phyloP scores from a whole-genome alignment of 2,797 vertebrate genomes.

The Botia almorhae region DNA sequence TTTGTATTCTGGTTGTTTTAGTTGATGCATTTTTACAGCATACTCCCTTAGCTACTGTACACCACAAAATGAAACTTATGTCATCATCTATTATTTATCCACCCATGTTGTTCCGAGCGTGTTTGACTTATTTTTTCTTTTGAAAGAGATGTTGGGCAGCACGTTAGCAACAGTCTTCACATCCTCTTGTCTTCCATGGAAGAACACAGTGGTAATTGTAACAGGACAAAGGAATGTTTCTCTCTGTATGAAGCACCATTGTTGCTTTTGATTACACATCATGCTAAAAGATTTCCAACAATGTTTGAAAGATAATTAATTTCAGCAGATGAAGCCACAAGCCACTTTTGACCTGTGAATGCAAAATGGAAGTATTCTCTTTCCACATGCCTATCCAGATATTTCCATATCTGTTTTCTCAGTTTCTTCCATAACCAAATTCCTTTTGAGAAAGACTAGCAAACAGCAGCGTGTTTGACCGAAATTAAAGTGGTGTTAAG shows the following conservation, averaged over 20 bases:
- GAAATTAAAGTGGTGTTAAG: background rate
- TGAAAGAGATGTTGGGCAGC: too few species aligned
- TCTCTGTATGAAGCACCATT: too few species aligned
- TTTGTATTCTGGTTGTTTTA: background rate
- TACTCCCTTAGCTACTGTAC: background rate
- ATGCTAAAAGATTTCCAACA: background rate
- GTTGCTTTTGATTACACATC: too few species aligned
- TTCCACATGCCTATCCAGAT: background rate
- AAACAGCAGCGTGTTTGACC: background rate
- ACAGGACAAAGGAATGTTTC: too few species aligned
- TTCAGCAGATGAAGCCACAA: background rate
- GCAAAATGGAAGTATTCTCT: too few species aligned
- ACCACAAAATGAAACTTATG: background rate
- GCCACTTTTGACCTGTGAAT: too few species aligned
- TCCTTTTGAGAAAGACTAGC: background rate
- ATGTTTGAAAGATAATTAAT: background rate
- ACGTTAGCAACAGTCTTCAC: too few species aligned
- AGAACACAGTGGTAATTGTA: too few species aligned
- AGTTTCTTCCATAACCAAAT: background rate
- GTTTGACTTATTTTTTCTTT: too few species aligned
- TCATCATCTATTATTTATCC: background rate
- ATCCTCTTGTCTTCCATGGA: too few species aligned
- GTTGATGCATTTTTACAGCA: background rate
- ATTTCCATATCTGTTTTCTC: background rate
- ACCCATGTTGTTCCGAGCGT: too few species aligned